Evolutionary conservation across 2,797 vertebrate genomes (phyloP), one percentile per base, ranked within the genome.

Genomic region (Macrochelys suwanniensis): DNA sequence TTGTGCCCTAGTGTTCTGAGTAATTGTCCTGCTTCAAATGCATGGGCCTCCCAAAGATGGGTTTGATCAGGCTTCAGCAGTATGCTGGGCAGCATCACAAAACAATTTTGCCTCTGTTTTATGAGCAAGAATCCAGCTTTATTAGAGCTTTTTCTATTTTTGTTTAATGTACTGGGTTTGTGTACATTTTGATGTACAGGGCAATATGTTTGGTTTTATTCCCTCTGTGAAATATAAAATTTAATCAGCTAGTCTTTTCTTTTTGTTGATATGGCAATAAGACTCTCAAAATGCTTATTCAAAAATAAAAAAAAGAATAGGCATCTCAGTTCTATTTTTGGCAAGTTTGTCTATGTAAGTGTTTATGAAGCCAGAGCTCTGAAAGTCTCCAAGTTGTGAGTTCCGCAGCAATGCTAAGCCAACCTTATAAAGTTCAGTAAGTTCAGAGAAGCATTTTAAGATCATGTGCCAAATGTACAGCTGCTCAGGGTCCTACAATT

Each of bases 241-340:
- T 85, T 95, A 96, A 97, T 96, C 97, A 97, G 85, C 78, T 91
- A 92, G 88, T 83, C 57, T 92, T 95, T 93, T 95, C 80, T 94
- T 95, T 96, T 87, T 85, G 89, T 97, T 97, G 74, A 87, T 95
- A 90, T 89, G 93, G 94, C 91, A 95, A 90, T 87, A 96, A 89
- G 68, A 92, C 92, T 96, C 94, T 94, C 96, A 96, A 93, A 96
- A 90, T 94, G 89, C 54, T 93, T 96, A 95, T 92, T 82, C 61
- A 94, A 71, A 92, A 94, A 93, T 93, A 59, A 89, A 71, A 82
- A 33, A 56, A 77, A 7, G 49, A 50, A 50, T 11, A 23, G 81
- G 94, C 92, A 97, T 97, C 94, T 92, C 87, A n/a, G 54, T 95
- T 94, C 93, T 96, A 96, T 96, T 97, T 97, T 94, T 95, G 97